Evolutionary conservation across 2,113 vertebrate species (phyloP).

Genomic region (Barnardius zonarius): DNA sequence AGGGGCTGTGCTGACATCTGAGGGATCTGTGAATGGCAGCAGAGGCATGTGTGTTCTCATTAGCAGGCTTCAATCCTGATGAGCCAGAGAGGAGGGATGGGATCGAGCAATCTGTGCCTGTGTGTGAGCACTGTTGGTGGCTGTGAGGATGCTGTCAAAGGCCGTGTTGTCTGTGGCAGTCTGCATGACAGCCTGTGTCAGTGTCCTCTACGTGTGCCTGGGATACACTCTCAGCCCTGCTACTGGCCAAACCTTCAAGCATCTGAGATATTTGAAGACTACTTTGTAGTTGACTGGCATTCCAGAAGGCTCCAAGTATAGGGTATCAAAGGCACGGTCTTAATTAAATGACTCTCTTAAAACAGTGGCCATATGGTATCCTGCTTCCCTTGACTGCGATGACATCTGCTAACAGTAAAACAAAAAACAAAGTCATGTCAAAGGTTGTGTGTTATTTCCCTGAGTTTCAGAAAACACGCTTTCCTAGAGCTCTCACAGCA

Average conservation of each 20-base stretch:
- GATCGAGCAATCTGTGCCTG: fast-evolving
- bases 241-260: background rate
- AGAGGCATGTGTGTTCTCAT: background rate
- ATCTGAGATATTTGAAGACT: background rate
- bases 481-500: background rate
- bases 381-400: background rate
- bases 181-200: background rate
- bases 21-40: background rate
- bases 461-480: background rate
- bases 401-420: background rate
- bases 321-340: background rate
- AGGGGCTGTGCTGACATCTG: background rate
- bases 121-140: background rate
- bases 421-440: background rate
- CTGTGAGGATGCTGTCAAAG: background rate
- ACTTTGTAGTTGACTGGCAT: background rate
- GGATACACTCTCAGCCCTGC: too few relatives aligned
- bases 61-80: background rate
- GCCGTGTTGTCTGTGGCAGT: background rate
- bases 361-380: background rate
- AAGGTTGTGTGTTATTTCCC: background rate
- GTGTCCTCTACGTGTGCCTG: background rate
- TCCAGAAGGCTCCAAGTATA: background rate
- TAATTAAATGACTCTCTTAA: background rate
- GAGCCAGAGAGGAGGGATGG: background rate